Conservation (phyloP, 2,888 invertebrate genomes). For the Mesorhabditis spiculigera region DNA sequence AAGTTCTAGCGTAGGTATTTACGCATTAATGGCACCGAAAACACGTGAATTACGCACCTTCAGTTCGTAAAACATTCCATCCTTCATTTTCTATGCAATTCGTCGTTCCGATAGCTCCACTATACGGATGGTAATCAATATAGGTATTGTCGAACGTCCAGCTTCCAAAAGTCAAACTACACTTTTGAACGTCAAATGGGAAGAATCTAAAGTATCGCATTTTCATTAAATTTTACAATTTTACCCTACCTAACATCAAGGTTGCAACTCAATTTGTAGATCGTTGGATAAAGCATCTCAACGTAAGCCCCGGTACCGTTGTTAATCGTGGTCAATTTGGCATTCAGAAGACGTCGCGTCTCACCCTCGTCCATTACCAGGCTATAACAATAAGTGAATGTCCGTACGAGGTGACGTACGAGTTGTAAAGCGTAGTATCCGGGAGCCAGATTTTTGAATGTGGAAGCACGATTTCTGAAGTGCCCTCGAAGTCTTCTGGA, state of each 20-base stretch:
- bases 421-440: constrained; percentile 31
- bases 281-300: constrained; percentile 26
- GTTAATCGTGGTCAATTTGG: constrained; percentile 20
- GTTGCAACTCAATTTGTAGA: constrained; percentile 29
- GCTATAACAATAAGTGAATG: no score
- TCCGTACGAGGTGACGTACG: no score
- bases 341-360: constrained; percentile 18
- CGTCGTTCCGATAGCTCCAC: constrained; percentile 22
- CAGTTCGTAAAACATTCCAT: constrained; percentile 26
- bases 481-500: constrained; percentile 23
- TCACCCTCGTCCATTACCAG: constrained; percentile 22
- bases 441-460: constrained; percentile 29
- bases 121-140: constrained; percentile 24
- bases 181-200: constrained; percentile 30
- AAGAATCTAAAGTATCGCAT: constrained; percentile 17
- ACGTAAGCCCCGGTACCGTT: constrained; percentile 18
- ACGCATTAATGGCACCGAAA: constrained; percentile 1
- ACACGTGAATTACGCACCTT: constrained; percentile 16
- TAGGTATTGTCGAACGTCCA: constrained; percentile 33
- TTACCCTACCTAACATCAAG: constrained; percentile 15
- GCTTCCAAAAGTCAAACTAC: constrained; percentile 31
- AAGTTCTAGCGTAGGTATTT: neutral
- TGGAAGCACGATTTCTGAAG: constrained; percentile 24
- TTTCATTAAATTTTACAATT: neutral
- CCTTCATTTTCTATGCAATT: constrained; percentile 35